Percentiles rank a stretch among this genome's conserved stretches.
Evolutionary conservation across 2,113 vertebrate genomes (phyloP).

Genomic region (Telmatochromis bifrenatus): DNA sequence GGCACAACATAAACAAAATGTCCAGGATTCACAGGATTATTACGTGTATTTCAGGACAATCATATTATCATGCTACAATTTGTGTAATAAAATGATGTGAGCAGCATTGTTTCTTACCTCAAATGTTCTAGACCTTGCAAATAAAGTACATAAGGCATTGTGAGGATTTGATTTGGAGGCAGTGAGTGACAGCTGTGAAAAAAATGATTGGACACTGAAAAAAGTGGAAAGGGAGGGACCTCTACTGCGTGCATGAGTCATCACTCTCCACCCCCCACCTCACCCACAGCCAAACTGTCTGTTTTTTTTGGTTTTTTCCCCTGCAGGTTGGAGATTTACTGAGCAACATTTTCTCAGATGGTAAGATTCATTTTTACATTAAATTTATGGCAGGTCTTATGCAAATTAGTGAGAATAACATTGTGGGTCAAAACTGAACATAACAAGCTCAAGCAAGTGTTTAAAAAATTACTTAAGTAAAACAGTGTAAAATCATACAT

Average conservation of each 20-base stretch:
- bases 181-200: conserved; percentile 63
- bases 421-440: not conserved
- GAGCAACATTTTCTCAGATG: conserved; percentile 33
- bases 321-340: conserved; percentile 52
- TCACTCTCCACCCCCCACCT: conserved; percentile 54
- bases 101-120: not conserved
- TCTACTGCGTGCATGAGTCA: conserved; percentile 71
- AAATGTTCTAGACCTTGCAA: not conserved
- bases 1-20: not conserved
- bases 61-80: not conserved
- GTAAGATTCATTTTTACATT: conserved; percentile 21
- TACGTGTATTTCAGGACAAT: not conserved
- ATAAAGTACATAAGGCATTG: conserved; percentile 33
- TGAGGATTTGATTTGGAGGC: conserved; percentile 46
- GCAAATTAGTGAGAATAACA: not conserved
- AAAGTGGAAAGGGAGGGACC: conserved; percentile 61
- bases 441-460: not conserved
- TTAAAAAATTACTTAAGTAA: not conserved
- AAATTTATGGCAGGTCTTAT: conserved; percentile 9
- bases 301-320: not conserved
- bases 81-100: not conserved
- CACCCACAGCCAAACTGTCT: conserved; percentile 52
- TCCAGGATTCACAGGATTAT: not conserved
- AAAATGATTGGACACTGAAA: conserved; percentile 70
- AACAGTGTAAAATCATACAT: not conserved